Conservation (phyloP, 1,140 invertebrate genomes). For the Caenorhabditis inopinata region DNA sequence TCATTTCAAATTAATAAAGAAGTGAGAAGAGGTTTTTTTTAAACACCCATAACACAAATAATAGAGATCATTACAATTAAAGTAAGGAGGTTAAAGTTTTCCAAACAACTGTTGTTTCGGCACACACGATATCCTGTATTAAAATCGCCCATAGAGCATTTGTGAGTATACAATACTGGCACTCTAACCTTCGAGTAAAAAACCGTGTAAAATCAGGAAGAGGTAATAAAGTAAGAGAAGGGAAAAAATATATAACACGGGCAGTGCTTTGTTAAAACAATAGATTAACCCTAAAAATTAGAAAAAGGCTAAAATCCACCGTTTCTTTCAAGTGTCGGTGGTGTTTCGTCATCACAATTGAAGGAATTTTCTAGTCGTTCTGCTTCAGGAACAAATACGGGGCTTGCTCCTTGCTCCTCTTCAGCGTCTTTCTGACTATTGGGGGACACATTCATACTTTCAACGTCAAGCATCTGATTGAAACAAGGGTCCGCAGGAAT, state of each 20-base stretch:
- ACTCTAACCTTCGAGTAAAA: not conserved
- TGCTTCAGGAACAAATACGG: not conserved
- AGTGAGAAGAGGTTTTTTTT: constrained; percentile 13
- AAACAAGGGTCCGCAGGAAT: constrained; percentile 40
- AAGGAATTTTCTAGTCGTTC: not conserved
- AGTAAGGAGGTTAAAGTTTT: not conserved
- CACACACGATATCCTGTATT: no score
- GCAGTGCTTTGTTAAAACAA: not conserved
- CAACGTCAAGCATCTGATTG: constrained; percentile 41
- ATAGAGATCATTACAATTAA: constrained; percentile 3
- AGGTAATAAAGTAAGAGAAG: not conserved
- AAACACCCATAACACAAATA: constrained; percentile 5
- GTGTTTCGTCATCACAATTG: not conserved
- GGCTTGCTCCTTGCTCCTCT: not conserved
- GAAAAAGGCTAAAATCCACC: not conserved
- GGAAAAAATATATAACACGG: not conserved
- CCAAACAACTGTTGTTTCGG: not conserved
- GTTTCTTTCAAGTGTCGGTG: not conserved
- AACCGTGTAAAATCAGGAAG: not conserved
- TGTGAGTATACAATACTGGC: not conserved
- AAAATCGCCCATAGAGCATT: no score
- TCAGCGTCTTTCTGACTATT: not conserved
- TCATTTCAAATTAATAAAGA: no score
- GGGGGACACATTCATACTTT: not conserved
- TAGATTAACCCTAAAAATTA: not conserved